These are phyloP conservation scores for Numida meleagris DNA, from an alignment of 2,113 vertebrate genomes.

Conservation along the genomic window DNA sequence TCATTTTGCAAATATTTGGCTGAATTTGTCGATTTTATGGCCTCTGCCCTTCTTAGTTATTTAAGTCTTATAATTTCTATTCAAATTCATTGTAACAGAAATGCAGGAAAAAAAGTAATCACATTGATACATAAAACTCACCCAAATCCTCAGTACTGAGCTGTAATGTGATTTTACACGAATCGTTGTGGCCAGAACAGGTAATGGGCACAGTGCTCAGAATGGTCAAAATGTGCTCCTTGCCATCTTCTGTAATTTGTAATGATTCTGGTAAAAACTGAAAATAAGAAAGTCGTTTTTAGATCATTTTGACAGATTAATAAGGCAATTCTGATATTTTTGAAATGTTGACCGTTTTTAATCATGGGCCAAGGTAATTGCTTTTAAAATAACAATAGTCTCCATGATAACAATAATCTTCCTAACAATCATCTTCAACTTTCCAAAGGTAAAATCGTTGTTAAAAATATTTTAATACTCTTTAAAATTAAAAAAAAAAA, in stretches of 20 bases:
- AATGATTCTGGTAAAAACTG: conserved; percentile 83
- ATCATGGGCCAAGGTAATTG: neutral
- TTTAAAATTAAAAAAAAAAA: conserved; percentile 20
- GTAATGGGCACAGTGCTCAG: conserved; percentile 80
- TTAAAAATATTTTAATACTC: neutral
- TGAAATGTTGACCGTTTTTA: neutral
- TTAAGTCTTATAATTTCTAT: neutral
- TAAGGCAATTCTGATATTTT: neutral
- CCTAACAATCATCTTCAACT: neutral
- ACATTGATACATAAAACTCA: neutral
- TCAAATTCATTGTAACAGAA: neutral
- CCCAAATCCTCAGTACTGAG: conserved; percentile 79
- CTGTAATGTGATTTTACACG: conserved; percentile 78
- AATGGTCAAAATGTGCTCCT: conserved; percentile 78
- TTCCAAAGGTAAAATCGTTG: neutral
- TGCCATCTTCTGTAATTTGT: conserved; percentile 79
- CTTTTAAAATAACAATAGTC: conserved; percentile 17
- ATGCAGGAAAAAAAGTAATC: neutral
- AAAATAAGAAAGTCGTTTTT: neutral
- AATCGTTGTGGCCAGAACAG: conserved; percentile 27
- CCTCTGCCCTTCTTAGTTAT: neutral
- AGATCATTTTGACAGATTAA: neutral
- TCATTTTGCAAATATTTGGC: neutral
- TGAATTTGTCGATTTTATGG: neutral
- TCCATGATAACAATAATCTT: neutral